Percentiles rank a stretch among this genome's conserved stretches.
phyloP scores from a whole-genome alignment of 2,797 vertebrate species.

The Setipinna tenuifilis region DNA sequence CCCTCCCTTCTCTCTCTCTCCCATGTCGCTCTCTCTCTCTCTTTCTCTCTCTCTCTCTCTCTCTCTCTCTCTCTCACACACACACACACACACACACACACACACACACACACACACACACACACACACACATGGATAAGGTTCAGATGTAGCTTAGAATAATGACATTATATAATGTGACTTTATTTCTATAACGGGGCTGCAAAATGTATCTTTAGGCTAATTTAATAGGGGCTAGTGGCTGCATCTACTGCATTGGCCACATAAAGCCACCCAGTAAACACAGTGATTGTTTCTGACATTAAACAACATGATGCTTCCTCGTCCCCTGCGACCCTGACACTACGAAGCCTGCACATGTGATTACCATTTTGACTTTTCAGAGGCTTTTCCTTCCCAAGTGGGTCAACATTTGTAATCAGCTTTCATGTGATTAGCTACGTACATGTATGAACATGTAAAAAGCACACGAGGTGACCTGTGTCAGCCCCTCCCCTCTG shows the following conservation, averaged over 20 bases:
- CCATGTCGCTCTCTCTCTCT: not conserved
- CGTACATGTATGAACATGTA: conserved; percentile 6
- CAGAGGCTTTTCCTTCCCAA: conserved; percentile 31
- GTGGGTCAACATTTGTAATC: conserved; percentile 36
- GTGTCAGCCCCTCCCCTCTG: not conserved
- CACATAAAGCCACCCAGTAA: conserved; percentile 25
- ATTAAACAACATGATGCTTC: conserved; percentile 23
- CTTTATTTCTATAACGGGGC: not conserved
- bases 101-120: not conserved
- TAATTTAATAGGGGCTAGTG: not conserved
- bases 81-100: conserved; percentile 19
- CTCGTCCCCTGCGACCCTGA: conserved; percentile 26
- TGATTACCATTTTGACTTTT: conserved; percentile 32
- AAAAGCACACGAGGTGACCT: not conserved
- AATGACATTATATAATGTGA: not conserved
- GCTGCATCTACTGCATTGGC: not conserved
- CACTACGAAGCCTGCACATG: not conserved
- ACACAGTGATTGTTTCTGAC: conserved; percentile 24
- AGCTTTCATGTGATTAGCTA: conserved; percentile 19
- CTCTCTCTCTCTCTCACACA: not conserved
- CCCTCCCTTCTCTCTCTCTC: not conserved
- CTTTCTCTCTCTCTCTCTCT: not conserved
- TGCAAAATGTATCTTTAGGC: not conserved
- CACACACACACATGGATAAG: not conserved
- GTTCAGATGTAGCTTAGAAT: no score